These are phyloP conservation scores for Macroramphosus scolopax DNA, from an alignment of 2,797 vertebrate species.

Conservation along the genomic window DNA sequence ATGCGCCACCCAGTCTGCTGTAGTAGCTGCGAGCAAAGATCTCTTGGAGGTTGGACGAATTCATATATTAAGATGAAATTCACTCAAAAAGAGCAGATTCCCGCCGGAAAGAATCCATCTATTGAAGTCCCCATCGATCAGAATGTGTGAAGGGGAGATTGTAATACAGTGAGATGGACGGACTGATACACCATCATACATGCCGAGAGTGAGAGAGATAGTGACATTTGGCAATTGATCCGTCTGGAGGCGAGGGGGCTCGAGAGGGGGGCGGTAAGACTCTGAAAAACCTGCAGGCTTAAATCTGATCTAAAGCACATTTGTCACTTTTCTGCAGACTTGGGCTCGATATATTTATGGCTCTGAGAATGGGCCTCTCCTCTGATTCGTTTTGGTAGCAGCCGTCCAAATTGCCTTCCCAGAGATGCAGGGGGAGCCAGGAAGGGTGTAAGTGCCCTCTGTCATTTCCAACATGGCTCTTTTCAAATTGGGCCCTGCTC, in stretches of 20 bases:
- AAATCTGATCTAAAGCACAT: slow-evolving; percentile 65
- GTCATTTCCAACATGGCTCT: slow-evolving; percentile 57
- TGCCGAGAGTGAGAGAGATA: slow-evolving; percentile 20
- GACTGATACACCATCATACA: slow-evolving; percentile 6
- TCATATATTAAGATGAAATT: no score
- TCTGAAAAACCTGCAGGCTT: slow-evolving; percentile 50
- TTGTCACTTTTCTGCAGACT: slow-evolving; percentile 68
- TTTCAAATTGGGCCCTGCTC: slow-evolving; percentile 41
- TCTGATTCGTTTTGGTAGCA: slow-evolving; percentile 69
- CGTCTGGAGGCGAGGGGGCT: slow-evolving; percentile 1
- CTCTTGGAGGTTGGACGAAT: no score
- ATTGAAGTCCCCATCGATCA: neutral
- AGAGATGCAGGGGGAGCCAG: slow-evolving; percentile 42
- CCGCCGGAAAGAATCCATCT: no score
- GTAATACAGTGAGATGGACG: slow-evolving; percentile 25
- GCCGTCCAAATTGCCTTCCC: slow-evolving; percentile 67
- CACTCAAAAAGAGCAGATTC: neutral
- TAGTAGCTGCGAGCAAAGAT: no score
- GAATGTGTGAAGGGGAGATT: slow-evolving; percentile 8
- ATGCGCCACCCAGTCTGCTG: no score
- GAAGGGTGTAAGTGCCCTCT: slow-evolving; percentile 53
- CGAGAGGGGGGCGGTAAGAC: neutral
- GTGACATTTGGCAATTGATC: slow-evolving; percentile 28
- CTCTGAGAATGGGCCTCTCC: slow-evolving; percentile 54
- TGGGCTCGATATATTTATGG: slow-evolving; percentile 61